Conservation (phyloP, 2,113 vertebrate species). For the Anhinga anhinga region DNA sequence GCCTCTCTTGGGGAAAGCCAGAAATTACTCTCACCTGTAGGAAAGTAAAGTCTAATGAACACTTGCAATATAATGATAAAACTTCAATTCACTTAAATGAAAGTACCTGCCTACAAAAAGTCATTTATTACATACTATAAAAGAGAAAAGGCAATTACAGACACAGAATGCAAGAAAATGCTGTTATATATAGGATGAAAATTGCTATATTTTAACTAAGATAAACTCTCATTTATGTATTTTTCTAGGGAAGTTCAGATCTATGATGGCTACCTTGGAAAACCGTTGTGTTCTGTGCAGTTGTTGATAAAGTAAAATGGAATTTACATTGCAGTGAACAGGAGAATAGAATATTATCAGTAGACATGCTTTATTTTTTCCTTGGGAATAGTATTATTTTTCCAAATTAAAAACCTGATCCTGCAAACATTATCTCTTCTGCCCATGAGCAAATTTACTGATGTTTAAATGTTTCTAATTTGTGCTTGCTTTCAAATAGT, state of each 20-base stretch:
- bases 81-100: slow-evolving; percentile 21
- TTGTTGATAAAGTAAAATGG: not conserved
- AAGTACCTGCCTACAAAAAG: slow-evolving; percentile 28
- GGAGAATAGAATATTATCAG: not conserved
- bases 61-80: slow-evolving; percentile 5
- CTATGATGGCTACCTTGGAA: not conserved
- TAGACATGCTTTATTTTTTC: not conserved
- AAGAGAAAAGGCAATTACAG: slow-evolving; percentile 39
- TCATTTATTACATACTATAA: slow-evolving; percentile 21
- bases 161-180: slow-evolving; percentile 7
- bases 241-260: not conserved
- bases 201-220: not conserved
- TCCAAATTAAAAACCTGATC: slow-evolving; percentile 14
- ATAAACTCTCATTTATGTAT: not conserved
- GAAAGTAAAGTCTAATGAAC: slow-evolving; percentile 11
- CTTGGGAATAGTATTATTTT: not conserved
- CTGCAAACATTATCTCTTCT: not conserved
- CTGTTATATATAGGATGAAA: slow-evolving; percentile 8
- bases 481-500: not conserved
- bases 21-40: not conserved
- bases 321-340: not conserved
- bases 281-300: not conserved
- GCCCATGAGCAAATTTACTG: not conserved
- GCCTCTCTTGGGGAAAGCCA: not conserved
- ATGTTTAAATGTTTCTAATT: not conserved